Percentiles rank a stretch among this genome's conserved stretches.
phyloP scores from a whole-genome alignment of 2,113 vertebrate genomes.

The Salvator merianae region DNA sequence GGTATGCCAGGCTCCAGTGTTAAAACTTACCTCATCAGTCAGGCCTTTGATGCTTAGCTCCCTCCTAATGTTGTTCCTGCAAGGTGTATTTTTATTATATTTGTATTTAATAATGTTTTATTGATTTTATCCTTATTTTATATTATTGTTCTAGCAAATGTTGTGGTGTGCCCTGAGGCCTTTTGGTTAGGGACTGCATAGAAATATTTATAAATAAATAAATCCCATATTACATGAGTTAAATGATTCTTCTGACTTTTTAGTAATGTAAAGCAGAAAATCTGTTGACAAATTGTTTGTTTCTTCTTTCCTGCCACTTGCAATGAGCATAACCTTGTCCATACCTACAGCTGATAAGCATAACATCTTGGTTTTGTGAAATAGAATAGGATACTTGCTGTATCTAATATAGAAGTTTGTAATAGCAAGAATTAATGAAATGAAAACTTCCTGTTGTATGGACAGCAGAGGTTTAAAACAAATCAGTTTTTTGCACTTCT shows the following conservation, averaged over 20 bases:
- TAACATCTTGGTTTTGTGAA: not conserved
- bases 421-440: slow-evolving; percentile 21
- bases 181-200: too few species aligned
- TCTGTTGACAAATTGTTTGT: not conserved
- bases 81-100: too few species aligned
- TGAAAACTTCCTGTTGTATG: slow-evolving; percentile 58
- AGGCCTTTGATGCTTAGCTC: too few species aligned
- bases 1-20: too few species aligned
- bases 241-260: not conserved
- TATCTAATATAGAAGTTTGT: not conserved
- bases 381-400: not conserved
- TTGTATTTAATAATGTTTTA: too few species aligned
- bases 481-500: not conserved
- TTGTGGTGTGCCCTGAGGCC: too few species aligned
- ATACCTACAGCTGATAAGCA: not conserved
- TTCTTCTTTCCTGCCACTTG: not conserved
- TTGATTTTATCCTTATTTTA: too few species aligned
- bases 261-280: not conserved
- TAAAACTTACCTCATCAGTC: too few species aligned
- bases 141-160: too few species aligned
- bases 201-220: too few species aligned
- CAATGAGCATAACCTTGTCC: not conserved
- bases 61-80: too few species aligned
- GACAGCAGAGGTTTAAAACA: not conserved
- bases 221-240: not conserved